Conservation (phyloP, 2,797 vertebrate species). For the Pseudochromis fuscus region DNA sequence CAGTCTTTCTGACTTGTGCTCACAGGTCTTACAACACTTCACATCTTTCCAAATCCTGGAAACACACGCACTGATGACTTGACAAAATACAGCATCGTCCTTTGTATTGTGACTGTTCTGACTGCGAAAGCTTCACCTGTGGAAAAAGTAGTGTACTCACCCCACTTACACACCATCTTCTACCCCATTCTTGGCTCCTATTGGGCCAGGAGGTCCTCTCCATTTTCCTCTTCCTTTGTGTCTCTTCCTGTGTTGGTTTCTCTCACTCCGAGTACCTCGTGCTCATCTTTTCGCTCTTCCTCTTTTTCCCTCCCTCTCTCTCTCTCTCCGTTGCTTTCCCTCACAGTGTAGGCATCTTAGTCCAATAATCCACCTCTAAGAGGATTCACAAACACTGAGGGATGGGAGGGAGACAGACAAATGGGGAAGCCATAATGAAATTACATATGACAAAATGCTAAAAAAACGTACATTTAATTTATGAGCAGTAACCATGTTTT, state of each 20-base stretch:
- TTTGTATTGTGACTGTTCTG: neutral
- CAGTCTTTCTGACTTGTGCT: conserved; percentile 14
- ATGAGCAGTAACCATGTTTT: neutral
- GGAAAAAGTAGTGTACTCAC: conserved; percentile 51
- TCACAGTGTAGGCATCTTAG: conserved; percentile 75
- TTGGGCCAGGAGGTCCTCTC: conserved; percentile 58
- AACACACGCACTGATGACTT: neutral
- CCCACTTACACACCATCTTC: conserved; percentile 54
- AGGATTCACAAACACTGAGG: conserved; percentile 78
- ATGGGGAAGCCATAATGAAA: conserved; percentile 32
- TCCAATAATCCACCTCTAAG: conserved; percentile 84
- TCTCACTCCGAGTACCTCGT: conserved; percentile 32
- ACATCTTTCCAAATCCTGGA: neutral
- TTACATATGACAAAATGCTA: neutral
- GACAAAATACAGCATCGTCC: neutral
- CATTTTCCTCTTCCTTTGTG: conserved; percentile 59
- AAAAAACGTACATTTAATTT: neutral
- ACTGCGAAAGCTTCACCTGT: neutral
- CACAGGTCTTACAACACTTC: neutral
- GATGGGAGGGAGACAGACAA: conserved; percentile 46
- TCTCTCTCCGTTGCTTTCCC: conserved; percentile 18
- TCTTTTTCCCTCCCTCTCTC: conserved; percentile 13
- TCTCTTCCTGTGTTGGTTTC: conserved; percentile 26
- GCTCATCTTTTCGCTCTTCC: conserved; percentile 20
- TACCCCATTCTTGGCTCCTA: conserved; percentile 50